Evolutionary conservation across 2,113 vertebrate genomes (phyloP).

Genomic region (Oostethus manadensis): DNA sequence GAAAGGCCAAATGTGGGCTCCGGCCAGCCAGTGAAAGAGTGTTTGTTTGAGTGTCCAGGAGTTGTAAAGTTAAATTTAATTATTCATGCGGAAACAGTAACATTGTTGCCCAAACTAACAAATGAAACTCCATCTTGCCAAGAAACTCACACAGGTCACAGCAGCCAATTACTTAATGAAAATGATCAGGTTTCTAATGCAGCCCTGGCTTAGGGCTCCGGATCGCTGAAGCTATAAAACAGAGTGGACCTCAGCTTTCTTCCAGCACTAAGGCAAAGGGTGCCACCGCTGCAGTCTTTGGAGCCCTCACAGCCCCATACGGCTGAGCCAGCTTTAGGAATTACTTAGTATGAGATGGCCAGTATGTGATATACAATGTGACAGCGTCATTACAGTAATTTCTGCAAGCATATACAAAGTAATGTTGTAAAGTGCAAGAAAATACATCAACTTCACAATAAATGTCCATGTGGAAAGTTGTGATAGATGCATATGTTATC

Average conservation of each 20-base stretch:
- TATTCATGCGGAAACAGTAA: conserved; percentile 66
- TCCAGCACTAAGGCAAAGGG: conserved; percentile 38
- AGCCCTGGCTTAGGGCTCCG: conserved; percentile 33
- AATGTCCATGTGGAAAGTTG: neutral
- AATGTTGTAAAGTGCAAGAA: neutral
- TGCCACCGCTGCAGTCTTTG: conserved; percentile 53
- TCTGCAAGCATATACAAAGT: neutral
- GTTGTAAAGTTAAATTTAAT: conserved; percentile 65
- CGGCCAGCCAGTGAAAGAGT: conserved; percentile 25
- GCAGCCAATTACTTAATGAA: conserved; percentile 71
- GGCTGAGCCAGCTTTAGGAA: conserved; percentile 59
- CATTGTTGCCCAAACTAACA: conserved; percentile 64
- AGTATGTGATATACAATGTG: conserved; percentile 58
- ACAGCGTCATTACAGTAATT: conserved; percentile 19
- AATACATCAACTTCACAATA: neutral
- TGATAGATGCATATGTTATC: neutral
- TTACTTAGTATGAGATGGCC: conserved; percentile 61
- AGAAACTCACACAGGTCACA: conserved; percentile 61
- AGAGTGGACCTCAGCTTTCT: conserved; percentile 43
- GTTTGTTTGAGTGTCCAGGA: conserved; percentile 43
- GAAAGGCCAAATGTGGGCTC: conserved; percentile 14
- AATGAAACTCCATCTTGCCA: conserved; percentile 70
- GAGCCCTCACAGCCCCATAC: conserved; percentile 47
- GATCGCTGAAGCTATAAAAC: conserved; percentile 55
- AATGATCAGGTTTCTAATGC: conserved; percentile 68